Evolutionary conservation across 2,797 vertebrate genomes (phyloP).

Genomic region (Etheostoma nigrum): DNA sequence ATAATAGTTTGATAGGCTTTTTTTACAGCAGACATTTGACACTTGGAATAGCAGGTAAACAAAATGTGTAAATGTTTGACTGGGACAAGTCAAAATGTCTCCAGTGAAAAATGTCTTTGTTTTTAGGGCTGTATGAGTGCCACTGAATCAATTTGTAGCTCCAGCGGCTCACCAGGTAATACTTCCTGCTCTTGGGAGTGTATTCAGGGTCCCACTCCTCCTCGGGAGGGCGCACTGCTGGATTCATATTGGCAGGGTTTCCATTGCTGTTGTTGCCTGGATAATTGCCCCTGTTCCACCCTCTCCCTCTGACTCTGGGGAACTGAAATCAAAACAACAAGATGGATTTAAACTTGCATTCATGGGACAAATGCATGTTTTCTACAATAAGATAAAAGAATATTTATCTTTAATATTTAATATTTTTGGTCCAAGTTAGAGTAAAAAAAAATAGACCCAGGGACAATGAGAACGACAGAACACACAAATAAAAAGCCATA

Average conservation of each 20-base stretch:
- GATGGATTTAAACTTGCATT: neutral
- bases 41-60: too few relatives aligned
- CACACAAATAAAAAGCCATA: constrained; percentile 26
- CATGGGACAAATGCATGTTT: neutral
- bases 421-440: neutral
- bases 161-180: constrained; percentile 93
- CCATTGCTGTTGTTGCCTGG: constrained; percentile 92
- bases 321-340: constrained; percentile 80
- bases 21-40: too few relatives aligned
- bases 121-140: neutral
- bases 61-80: too few relatives aligned
- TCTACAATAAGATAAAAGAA: constrained; percentile 13
- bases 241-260: constrained; percentile 89
- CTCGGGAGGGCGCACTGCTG: constrained; percentile 88
- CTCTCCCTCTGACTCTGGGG: constrained; percentile 94
- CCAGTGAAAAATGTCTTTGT: neutral
- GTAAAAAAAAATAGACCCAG: neutral
- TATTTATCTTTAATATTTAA: neutral
- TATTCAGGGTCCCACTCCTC: constrained; percentile 99
- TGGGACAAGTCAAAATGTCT: neutral
- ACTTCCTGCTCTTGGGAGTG: constrained; percentile 99
- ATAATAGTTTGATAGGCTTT: too few relatives aligned
- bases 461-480: constrained; percentile 6
- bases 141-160: neutral
- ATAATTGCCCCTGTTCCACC: constrained; percentile 95